Base-by-base conservation (phyloP, 2,797 vertebrate species). In the Hippopotamyrus pictus region DNA sequence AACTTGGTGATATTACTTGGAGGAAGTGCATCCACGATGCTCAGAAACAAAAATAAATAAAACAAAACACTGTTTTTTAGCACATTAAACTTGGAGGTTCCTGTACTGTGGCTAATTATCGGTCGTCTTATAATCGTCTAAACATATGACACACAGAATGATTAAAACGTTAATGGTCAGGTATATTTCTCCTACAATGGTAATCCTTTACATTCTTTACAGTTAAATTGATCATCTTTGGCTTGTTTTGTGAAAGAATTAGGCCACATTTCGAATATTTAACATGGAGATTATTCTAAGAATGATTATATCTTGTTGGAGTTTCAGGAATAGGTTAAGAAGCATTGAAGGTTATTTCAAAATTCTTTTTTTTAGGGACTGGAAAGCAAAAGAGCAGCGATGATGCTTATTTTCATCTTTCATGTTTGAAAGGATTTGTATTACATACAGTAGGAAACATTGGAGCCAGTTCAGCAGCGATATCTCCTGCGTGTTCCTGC, bases 1-100 rank as follows among this genome's bases (percentile, higher is more conserved):
- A 94, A 95, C 95, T 95, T 96, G 3, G 25, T 65, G 95, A 96
- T 96, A 97, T 96, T 96, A 96, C 92, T 57, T 22, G 29, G 41
- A 29, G 44, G 19, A 8, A 44, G 65, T 76, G 3, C 33, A 46
- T 3, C 19, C 11, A 19, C 17, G 51, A 54, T 83, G 50, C 19
- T 51, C 11, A 57, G 41, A 50, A 41, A 8, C 51, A 83, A 59
- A 12, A 86, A 33, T 29, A 19, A 86, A 86, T 54, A 11, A 37
- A 86, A 57, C 17, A 9, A 57, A 86, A 59, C 12, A 57, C 29
- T 41, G 50, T 86, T 57, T 86, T 54, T 57, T 19, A 3, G 83
- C 46, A 85, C 17, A 44, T 44, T 79, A 79, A 41, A 44, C 73
- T n/a, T 44, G 73, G 73, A 79, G 73, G 17, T 44, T 79, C 17